Percentiles rank a stretch among this genome's conserved stretches.
These are phyloP conservation scores for Lophotis ruficrista DNA, from an alignment of 2,113 vertebrate species.

Conservation along the genomic window DNA sequence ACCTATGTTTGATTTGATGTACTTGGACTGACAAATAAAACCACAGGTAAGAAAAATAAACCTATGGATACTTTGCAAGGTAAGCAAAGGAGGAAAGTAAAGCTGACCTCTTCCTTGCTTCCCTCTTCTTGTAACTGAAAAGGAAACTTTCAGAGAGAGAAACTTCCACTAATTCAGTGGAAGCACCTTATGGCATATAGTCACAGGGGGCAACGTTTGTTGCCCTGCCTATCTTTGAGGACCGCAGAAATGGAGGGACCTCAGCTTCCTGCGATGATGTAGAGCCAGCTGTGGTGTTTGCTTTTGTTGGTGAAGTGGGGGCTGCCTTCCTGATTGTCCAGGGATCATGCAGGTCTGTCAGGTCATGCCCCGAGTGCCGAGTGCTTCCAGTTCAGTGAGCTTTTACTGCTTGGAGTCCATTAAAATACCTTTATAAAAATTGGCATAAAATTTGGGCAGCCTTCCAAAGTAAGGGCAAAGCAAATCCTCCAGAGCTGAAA, in stretches of 20 bases:
- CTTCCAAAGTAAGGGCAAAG: not conserved
- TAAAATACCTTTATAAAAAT: not conserved
- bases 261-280: not conserved
- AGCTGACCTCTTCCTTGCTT: conserved; percentile 5
- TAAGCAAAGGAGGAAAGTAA: conserved; percentile 34
- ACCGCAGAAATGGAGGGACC: not conserved
- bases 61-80: not conserved
- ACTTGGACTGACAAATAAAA: conserved; percentile 64
- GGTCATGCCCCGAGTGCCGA: not conserved
- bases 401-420: not conserved
- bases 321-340: not conserved
- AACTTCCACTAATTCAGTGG: conserved; percentile 59
- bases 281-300: not conserved
- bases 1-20: conserved; percentile 57
- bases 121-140: not conserved
- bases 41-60: conserved; percentile 69
- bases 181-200: not conserved
- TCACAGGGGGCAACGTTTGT: not conserved
- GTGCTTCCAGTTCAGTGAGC: not conserved
- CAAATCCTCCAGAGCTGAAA: not conserved
- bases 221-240: not conserved
- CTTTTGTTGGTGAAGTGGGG: not conserved
- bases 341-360: not conserved
- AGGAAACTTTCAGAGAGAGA: conserved; percentile 17
- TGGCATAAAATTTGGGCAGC: not conserved